Evolutionary conservation across 2,888 invertebrate species (phyloP).

Genomic region (Microplitis manilae): DNA sequence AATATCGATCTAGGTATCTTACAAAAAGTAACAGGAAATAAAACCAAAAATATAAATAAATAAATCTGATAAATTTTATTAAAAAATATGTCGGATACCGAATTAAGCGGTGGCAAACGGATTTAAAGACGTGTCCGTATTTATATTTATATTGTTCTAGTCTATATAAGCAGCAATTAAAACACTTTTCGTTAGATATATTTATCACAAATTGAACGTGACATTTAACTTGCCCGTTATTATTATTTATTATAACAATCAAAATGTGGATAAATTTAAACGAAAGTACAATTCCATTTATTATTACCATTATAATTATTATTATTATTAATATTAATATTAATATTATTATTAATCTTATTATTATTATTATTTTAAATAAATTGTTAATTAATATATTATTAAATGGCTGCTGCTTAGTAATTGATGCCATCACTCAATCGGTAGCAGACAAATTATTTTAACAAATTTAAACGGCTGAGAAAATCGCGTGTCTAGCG

Average conservation of each 20-base stretch:
- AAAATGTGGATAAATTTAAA: conserved; percentile 4
- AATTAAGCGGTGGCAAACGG: conserved; percentile 57
- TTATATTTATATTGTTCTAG: conserved; percentile 25
- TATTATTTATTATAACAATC: conserved; percentile 6
- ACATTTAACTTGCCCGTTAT: conserved; percentile 32
- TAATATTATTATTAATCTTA: background rate
- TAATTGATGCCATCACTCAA: conserved; percentile 7
- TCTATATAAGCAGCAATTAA: conserved; percentile 35
- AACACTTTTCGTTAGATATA: conserved; percentile 17
- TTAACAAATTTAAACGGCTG: conserved; percentile 22
- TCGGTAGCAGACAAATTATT: conserved; percentile 59
- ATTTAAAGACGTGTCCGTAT: conserved; percentile 34
- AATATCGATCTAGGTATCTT: conserved; percentile 44
- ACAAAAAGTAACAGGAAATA: conserved; percentile 49
- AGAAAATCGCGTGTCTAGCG: conserved; percentile 44
- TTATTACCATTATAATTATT: conserved; percentile 1
- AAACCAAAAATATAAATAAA: conserved; percentile 40
- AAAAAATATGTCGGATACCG: conserved; percentile 62
- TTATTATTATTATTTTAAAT: conserved; percentile 20
- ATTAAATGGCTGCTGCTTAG: background rate
- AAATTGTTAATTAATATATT: background rate
- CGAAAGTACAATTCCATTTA: conserved; percentile 30
- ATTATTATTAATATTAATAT: background rate
- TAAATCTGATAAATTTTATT: conserved; percentile 42
- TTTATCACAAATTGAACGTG: conserved; percentile 48